Evolutionary conservation across 2,888 invertebrate genomes (phyloP).

Genomic region (Myathropa florea): DNA sequence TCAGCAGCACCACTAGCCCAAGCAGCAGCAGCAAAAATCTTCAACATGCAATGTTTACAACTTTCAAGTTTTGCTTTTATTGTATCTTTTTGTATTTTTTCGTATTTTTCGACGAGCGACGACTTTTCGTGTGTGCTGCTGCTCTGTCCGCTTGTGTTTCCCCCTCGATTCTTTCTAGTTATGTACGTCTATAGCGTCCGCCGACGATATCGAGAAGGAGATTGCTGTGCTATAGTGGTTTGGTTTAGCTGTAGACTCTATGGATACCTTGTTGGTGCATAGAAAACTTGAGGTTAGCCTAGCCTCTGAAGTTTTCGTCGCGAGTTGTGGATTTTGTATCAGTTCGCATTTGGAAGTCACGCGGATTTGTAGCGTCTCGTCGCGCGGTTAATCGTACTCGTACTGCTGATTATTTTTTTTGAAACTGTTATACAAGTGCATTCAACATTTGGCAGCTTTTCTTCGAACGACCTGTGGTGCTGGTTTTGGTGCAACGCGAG

Average conservation of each 20-base stretch:
- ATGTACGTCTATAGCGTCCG: slow-evolving; percentile 3
- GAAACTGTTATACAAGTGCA: slow-evolving; percentile 46
- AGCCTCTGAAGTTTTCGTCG: slow-evolving; percentile 56
- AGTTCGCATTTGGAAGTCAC: slow-evolving; percentile 73
- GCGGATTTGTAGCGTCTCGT: slow-evolving; percentile 70
- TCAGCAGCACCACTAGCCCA: neutral
- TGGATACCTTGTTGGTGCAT: slow-evolving; percentile 43
- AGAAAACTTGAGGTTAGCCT: slow-evolving; percentile 35
- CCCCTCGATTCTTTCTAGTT: slow-evolving; percentile 10
- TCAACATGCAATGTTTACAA: slow-evolving; percentile 70
- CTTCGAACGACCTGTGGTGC: neutral
- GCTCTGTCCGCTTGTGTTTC: slow-evolving; percentile 19
- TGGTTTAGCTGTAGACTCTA: slow-evolving; percentile 15
- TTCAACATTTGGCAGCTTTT: slow-evolving; percentile 27
- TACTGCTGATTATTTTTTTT: neutral
- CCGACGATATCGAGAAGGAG: slow-evolving; percentile 27
- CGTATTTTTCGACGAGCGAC: slow-evolving; percentile 9
- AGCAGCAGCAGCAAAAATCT: slow-evolving; percentile 56
- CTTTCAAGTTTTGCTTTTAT: slow-evolving; percentile 66
- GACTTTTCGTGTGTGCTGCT: slow-evolving; percentile 1
- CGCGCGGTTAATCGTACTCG: slow-evolving; percentile 32
- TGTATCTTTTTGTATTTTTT: slow-evolving; percentile 25
- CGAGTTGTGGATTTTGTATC: slow-evolving; percentile 55
- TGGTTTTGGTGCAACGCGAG: slow-evolving; percentile 17
- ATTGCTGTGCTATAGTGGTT: slow-evolving; percentile 21